A percentile compares a stretch with the other conserved stretches of the same genome.
phyloP scores from a whole-genome alignment of 2,797 vertebrate genomes.

The Thripadectes ignobilis region DNA sequence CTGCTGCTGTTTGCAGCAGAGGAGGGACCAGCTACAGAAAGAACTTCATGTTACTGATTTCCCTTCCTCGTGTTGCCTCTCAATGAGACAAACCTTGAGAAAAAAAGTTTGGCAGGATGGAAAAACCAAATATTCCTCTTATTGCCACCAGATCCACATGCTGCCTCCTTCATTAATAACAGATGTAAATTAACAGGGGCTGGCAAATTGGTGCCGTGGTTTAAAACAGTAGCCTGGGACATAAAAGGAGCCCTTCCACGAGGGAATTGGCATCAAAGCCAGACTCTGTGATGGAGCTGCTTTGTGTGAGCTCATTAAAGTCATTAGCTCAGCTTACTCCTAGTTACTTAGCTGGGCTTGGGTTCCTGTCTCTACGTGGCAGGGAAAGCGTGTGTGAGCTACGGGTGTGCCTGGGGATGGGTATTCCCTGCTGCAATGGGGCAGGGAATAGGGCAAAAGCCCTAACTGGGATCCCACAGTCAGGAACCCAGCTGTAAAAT shows the following conservation, averaged over 20 bases:
- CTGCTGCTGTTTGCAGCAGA: not conserved
- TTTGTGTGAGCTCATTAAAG: conserved; percentile 44
- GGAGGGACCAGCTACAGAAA: not conserved
- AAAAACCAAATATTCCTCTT: not conserved
- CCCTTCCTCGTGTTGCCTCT: not conserved
- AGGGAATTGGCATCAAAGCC: conserved; percentile 50
- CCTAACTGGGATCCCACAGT: accelerated
- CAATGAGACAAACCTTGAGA: not conserved
- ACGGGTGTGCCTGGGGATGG: accelerated
- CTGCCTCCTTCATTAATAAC: not conserved
- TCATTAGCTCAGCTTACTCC: conserved; percentile 31
- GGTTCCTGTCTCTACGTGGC: not conserved
- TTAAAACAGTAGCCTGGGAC: not conserved
- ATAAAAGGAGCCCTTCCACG: conserved; percentile 45
- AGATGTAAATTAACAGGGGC: not conserved
- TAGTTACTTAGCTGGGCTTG: not conserved
- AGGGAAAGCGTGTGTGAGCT: not conserved
- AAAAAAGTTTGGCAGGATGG: not conserved
- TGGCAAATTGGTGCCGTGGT: conserved; percentile 23
- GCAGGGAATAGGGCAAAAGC: not conserved
- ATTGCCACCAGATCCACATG: not conserved
- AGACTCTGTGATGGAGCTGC: conserved; percentile 12
- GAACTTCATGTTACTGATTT: not conserved
- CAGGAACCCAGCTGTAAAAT: not conserved
- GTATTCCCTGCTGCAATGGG: not conserved